Percentiles rank a stretch among this genome's conserved stretches.
Conservation (phyloP, 2,888 invertebrate genomes). For the Ceriagrion tenellum region DNA sequence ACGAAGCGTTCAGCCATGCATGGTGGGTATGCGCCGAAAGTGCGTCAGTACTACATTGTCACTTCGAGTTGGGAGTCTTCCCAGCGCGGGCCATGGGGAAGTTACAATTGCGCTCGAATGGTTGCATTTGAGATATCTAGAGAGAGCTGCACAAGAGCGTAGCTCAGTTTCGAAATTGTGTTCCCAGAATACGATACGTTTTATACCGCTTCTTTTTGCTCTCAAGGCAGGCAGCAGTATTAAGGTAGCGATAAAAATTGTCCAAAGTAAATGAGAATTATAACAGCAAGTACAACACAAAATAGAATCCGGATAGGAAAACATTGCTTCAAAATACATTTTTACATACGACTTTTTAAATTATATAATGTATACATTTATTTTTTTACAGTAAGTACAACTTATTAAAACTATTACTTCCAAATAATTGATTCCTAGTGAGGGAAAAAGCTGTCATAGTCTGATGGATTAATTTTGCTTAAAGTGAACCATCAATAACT, state of each 20-base stretch:
- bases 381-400: too few species aligned
- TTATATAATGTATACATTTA: too few species aligned
- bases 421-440: too few species aligned
- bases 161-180: neutral
- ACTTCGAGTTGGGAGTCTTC: neutral
- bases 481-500: too few species aligned
- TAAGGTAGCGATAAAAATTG: neutral
- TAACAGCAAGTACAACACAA: too few species aligned
- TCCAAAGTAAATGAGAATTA: neutral
- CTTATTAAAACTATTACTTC: too few species aligned
- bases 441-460: too few species aligned
- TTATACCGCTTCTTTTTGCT: neutral
- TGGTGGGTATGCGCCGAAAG: neutral
- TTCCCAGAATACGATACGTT: neutral
- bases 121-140: neutral
- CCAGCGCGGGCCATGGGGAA: neutral
- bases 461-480: too few species aligned
- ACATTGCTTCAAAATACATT: too few species aligned
- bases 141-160: neutral
- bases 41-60: conserved; percentile 5
- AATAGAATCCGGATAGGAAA: too few species aligned
- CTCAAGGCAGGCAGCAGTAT: too few species aligned
- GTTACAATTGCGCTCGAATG: neutral
- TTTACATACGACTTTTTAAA: too few species aligned
- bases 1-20: neutral